Percentiles rank a stretch among this genome's conserved stretches.
Conservation (phyloP, 2,113 vertebrate species). For the Ranitomeya variabilis region DNA sequence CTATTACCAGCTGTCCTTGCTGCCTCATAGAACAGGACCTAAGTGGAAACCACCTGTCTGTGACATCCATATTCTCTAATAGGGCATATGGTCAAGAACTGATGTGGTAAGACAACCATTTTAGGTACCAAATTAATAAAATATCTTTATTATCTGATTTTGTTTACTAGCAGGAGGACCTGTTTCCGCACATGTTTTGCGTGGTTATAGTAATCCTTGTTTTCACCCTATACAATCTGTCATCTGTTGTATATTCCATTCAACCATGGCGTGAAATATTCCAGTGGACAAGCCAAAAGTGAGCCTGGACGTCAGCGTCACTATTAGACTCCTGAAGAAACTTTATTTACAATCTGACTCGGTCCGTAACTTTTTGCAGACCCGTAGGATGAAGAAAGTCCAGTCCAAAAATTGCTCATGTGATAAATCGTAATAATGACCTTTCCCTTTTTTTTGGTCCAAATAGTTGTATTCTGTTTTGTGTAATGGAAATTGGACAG, state of each 20-base stretch:
- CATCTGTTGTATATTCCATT: background rate
- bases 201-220: too few species aligned
- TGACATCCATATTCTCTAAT: too few species aligned
- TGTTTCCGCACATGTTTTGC: too few species aligned
- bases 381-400: background rate
- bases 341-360: background rate
- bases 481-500: background rate
- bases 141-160: too few species aligned
- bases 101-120: too few species aligned
- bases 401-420: background rate
- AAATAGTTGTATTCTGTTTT: background rate
- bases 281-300: background rate
- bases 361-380: background rate
- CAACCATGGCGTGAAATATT: background rate
- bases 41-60: too few species aligned
- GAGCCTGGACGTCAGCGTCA: background rate
- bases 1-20: too few species aligned
- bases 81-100: too few species aligned
- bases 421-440: conserved; percentile 9
- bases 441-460: background rate
- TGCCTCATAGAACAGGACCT: too few species aligned
- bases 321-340: background rate
- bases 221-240: too few species aligned
- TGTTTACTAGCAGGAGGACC: too few species aligned
- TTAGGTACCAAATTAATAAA: too few species aligned